These are phyloP conservation scores for Cygnus olor DNA, from an alignment of 2,797 vertebrate species.

Conservation along the genomic window DNA sequence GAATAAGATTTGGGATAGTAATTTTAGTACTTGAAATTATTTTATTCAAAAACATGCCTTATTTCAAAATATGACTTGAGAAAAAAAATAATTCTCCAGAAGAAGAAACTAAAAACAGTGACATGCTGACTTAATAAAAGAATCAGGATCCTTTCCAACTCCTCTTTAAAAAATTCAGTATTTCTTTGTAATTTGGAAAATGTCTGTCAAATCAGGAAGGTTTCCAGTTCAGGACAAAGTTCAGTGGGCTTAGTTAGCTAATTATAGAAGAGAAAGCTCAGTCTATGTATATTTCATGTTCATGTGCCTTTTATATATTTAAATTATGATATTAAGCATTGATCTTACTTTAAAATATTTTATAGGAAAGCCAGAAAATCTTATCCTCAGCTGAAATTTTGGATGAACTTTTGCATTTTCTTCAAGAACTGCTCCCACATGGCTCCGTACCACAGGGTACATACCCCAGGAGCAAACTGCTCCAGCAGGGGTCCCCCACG, in stretches of 20 bases:
- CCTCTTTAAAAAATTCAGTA: not conserved
- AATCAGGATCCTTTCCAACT: not conserved
- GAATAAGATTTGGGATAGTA: not conserved
- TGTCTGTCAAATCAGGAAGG: not conserved
- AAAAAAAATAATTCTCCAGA: not conserved
- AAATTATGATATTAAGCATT: not conserved
- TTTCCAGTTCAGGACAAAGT: not conserved
- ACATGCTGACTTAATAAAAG: not conserved
- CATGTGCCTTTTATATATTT: not conserved
- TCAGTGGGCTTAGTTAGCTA: not conserved
- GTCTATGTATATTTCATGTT: not conserved
- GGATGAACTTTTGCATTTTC: not conserved
- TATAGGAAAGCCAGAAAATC: not conserved
- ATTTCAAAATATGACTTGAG: not conserved
- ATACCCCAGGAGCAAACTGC: too few species aligned
- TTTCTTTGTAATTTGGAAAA: not conserved
- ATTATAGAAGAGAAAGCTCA: not conserved
- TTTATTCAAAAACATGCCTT: not conserved
- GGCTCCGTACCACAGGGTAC: too few species aligned
- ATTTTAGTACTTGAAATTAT: not conserved
- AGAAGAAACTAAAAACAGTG: not conserved
- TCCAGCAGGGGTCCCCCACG: too few species aligned
- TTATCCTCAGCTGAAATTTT: not conserved
- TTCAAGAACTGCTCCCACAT: too few species aligned
- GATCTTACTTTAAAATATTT: not conserved